Evolutionary conservation across 2,797 vertebrate genomes (phyloP).

Genomic region (Lacerta viridis): DNA sequence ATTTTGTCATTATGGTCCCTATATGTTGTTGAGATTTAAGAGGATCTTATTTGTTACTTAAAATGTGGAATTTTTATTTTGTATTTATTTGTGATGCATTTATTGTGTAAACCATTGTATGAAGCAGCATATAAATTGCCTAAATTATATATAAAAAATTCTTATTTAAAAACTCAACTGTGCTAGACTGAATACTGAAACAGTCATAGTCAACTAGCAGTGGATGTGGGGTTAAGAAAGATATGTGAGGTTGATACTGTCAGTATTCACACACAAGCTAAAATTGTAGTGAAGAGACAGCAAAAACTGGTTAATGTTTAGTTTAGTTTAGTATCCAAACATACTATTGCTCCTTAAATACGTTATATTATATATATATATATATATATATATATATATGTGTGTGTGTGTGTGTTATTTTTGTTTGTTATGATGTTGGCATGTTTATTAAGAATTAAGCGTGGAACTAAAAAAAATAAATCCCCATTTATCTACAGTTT

Average conservation of each 20-base stretch:
- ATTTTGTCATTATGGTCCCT: no score
- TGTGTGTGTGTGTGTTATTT: no score
- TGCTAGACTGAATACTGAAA: background rate
- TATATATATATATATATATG: no score
- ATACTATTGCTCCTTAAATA: background rate
- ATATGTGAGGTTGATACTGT: background rate
- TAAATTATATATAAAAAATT: background rate
- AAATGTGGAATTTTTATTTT: no score
- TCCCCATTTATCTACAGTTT: conserved; percentile 9
- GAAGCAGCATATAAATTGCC: no score
- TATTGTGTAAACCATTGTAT: no score
- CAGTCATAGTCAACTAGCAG: background rate
- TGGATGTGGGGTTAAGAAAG: background rate
- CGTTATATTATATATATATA: no score
- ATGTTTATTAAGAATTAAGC: conserved; percentile 11
- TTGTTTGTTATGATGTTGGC: conserved; percentile 1
- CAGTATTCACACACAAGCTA: background rate
- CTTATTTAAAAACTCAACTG: background rate
- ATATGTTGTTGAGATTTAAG: no score
- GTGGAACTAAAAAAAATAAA: conserved; percentile 29
- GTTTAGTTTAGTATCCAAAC: conserved; percentile 1
- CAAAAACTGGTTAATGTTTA: background rate
- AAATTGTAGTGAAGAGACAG: background rate
- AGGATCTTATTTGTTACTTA: no score
- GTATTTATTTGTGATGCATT: no score